phyloP scores from a whole-genome alignment of 1,140 invertebrate species.

The Forficula auricularia region DNA sequence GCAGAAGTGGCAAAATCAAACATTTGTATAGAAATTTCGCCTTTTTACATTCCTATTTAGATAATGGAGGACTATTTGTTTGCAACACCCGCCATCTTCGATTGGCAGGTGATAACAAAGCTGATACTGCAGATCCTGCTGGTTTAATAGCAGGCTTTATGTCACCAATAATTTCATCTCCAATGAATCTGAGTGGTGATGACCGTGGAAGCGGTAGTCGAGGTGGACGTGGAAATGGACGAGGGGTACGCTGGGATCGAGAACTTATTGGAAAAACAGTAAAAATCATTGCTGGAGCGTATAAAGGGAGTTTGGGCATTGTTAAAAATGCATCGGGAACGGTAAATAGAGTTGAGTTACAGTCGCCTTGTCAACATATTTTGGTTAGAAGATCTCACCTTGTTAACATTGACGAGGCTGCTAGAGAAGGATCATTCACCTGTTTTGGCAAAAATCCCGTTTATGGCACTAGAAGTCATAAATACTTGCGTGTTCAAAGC shows the following conservation, averaged over 20 bases:
- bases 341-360: slow-evolving; percentile 88
- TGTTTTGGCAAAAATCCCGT: slow-evolving; percentile 67
- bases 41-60: slow-evolving; percentile 82
- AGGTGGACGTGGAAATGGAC: slow-evolving; percentile 41
- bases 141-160: slow-evolving; percentile 16
- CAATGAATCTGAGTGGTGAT: slow-evolving; percentile 55
- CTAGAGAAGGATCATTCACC: slow-evolving; percentile 44
- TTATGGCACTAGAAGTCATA: slow-evolving; percentile 46
- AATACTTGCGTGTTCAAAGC: slow-evolving; percentile 64
- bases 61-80: slow-evolving; percentile 95
- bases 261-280: slow-evolving; percentile 93
- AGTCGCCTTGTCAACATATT: slow-evolving; percentile 94
- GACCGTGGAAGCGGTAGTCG: slow-evolving; percentile 23
- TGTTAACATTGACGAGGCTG: slow-evolving; percentile 51
- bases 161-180: slow-evolving; percentile 63
- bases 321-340: slow-evolving; percentile 86
- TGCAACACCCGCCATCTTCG: slow-evolving; percentile 84
- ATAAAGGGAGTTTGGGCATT: slow-evolving; percentile 70
- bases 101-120: slow-evolving; percentile 68
- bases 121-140: slow-evolving; percentile 3
- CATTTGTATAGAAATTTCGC: slow-evolving; percentile 88
- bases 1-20: slow-evolving; percentile 84
- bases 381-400: slow-evolving; percentile 88
- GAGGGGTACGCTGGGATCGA: slow-evolving; percentile 57
- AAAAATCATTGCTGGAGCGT: slow-evolving; percentile 90